These are phyloP conservation scores for Muscicapa comitata DNA, from an alignment of 2,797 vertebrate species.

Conservation along the genomic window DNA sequence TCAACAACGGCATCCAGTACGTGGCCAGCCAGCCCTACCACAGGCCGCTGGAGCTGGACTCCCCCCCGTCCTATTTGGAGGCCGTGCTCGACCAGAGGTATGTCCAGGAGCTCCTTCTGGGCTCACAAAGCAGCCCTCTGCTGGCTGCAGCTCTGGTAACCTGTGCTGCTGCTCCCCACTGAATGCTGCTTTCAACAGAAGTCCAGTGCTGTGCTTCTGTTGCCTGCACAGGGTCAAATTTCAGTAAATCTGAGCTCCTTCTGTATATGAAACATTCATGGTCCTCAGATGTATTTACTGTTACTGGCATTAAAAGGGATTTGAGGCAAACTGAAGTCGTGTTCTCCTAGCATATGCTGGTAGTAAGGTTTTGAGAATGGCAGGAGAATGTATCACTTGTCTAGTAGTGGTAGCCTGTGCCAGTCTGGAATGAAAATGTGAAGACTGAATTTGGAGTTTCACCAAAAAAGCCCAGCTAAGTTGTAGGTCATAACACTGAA, in stretches of 20 bases:
- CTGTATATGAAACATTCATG: neutral
- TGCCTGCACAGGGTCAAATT: fast-evolving
- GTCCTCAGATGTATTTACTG: neutral
- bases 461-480: neutral
- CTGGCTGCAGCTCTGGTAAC: neutral
- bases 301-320: neutral
- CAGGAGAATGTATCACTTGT: neutral
- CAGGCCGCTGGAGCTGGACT: slow-evolving; percentile 79
- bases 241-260: neutral
- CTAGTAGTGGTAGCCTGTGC: neutral
- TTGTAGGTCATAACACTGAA: neutral
- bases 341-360: neutral
- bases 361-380: neutral
- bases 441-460: neutral
- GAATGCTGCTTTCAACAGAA: neutral
- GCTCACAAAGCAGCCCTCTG: neutral
- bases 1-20: slow-evolving; percentile 87
- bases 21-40: slow-evolving; percentile 84
- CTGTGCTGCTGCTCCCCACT: neutral
- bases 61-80: slow-evolving; percentile 92
- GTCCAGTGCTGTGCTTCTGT: neutral
- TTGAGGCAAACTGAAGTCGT: neutral
- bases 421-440: neutral
- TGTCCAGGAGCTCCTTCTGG: neutral
- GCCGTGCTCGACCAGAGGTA: slow-evolving; percentile 93